A percentile compares a stretch with the other conserved stretches of the same genome.
Conservation (phyloP, 2,888 invertebrate genomes). For the Hypena proboscidalis region DNA sequence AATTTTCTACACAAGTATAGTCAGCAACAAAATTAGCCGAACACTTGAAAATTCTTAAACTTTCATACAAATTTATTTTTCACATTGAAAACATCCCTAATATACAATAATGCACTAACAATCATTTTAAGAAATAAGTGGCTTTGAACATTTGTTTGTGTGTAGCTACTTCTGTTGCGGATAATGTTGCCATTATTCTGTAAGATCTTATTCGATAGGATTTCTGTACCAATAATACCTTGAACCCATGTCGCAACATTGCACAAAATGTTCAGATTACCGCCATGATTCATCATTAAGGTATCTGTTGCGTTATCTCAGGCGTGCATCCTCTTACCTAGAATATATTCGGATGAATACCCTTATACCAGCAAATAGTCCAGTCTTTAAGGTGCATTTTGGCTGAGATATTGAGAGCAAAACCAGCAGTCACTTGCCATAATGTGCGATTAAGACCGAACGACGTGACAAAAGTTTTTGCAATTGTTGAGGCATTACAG, state of each 20-base stretch:
- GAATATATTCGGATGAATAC: constrained; percentile 13
- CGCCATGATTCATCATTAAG: constrained; percentile 33
- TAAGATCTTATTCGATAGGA: constrained; percentile 12
- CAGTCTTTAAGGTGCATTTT: too few species aligned
- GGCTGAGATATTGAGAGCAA: too few species aligned
- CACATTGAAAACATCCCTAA: too few species aligned
- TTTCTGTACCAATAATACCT: constrained; percentile 5
- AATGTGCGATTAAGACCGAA: constrained; percentile 14
- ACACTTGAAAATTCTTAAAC: not conserved
- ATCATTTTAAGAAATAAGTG: too few species aligned
- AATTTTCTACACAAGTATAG: too few species aligned
- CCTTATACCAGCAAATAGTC: not conserved
- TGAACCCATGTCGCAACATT: constrained; percentile 8
- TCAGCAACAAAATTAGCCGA: too few species aligned
- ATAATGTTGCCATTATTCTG: too few species aligned
- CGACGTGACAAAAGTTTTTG: constrained; percentile 15
- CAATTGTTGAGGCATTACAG: constrained; percentile 11
- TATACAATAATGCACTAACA: too few species aligned
- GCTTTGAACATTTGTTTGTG: not conserved
- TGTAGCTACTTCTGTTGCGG: not conserved
- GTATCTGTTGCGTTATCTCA: constrained; percentile 25
- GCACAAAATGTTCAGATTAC: constrained; percentile 14
- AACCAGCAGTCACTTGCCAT: too few species aligned
- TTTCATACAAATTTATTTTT: too few species aligned
- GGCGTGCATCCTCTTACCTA: constrained; percentile 36